Base-by-base conservation (phyloP, 2,797 vertebrate genomes). In the Poeciliopsis paucimaculata region DNA sequence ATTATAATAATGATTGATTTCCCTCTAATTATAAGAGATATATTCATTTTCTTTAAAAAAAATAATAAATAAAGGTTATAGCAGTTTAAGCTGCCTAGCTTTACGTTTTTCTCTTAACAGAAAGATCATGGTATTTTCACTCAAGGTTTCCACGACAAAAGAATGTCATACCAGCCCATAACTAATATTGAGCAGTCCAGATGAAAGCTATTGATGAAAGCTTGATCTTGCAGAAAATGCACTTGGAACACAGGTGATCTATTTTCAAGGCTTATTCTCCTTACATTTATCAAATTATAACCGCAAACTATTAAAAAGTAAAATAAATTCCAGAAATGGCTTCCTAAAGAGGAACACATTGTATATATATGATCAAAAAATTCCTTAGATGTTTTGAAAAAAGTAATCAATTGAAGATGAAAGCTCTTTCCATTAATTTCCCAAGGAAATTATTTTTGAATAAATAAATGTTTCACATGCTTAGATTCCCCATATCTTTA, bases 161-260 rank as follows among this genome's bases (percentile, higher is more conserved):
- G 9, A 41, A 23, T 71, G 26, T 71, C 26, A 71, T 45, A n/a
- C 43, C 23, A 71, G 68, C 13, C 41, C 28, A 6, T 43, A 26
- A 71, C 13, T 45, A 68, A 68, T 43, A 80, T 79, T 64, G 80
- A 84, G 81, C 79, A 76, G 76, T 75, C 71, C 76, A 85, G 86
- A 88, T 83, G 66, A 81, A 77, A 72, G 75, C 16, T 80, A 55
- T 71, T 84, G 83, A n/a, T n/a, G n/a, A n/a, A n/a, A n/a, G 77
- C 55, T 84, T 8, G 18, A 31, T 76, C 73, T 78, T 73, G 51
- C 34, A 77, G 47, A 39, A 68, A 51, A 80, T 80, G 64, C 60
- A 74, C 41, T 43, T 28, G 20, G 80, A 76, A 83, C 80, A 51
- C 41, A 76, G 47, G 26, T 20, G 73, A 53, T 43, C 71, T 5